phyloP scores from a whole-genome alignment of 2,888 invertebrate genomes.

The Lepidochitona cinerea region DNA sequence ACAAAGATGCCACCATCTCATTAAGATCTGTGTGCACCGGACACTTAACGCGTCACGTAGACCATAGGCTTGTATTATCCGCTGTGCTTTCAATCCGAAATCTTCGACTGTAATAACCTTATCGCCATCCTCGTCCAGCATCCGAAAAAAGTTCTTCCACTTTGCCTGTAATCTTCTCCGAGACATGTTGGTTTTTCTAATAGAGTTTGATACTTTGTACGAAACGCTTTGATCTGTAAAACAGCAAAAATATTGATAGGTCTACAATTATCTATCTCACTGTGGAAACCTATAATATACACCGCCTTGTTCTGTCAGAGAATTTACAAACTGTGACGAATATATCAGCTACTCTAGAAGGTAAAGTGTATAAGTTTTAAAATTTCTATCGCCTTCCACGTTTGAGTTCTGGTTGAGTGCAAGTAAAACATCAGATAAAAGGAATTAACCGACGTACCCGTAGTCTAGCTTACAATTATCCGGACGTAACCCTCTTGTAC shows the following conservation, averaged over 20 bases:
- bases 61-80: neutral
- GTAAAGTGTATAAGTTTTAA: no score
- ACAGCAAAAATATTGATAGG: neutral
- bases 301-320: no score
- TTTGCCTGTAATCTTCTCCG: neutral
- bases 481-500: no score
- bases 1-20: neutral
- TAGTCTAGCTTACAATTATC: no score
- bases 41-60: neutral
- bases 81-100: neutral
- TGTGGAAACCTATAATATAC: no score
- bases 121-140: constrained; percentile 4
- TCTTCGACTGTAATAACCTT: neutral
- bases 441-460: no score
- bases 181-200: neutral
- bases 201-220: neutral
- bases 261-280: neutral
- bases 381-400: no score
- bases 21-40: constrained; percentile 1
- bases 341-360: no score
- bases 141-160: constrained; percentile 2
- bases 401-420: no score
- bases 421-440: no score
- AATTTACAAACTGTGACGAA: no score
- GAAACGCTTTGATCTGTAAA: neutral